A percentile compares a stretch with the other conserved stretches of the same genome.
phyloP scores from a whole-genome alignment of 2,888 invertebrate genomes.

The Synanthedon tipuliformis region DNA sequence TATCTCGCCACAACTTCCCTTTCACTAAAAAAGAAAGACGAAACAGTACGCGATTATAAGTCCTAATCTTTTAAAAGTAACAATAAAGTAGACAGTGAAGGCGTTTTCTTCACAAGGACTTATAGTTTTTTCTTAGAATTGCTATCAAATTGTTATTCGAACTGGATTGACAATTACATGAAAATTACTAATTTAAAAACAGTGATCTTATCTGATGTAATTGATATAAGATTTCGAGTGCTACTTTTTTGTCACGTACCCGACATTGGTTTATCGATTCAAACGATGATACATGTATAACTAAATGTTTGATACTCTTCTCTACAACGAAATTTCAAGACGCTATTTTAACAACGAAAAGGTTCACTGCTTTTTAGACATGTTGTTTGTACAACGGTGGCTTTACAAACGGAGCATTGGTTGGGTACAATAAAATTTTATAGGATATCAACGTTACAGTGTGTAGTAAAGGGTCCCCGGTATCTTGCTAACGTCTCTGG shows the following conservation, averaged over 20 bases:
- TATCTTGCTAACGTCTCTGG: constrained; percentile 17
- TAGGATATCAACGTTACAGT: not conserved
- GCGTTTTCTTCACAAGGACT: too few relatives aligned
- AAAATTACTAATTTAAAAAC: too few relatives aligned
- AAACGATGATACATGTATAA: too few relatives aligned
- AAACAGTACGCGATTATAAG: constrained; percentile 44
- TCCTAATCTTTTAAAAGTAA: constrained; percentile 46
- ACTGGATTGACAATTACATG: too few relatives aligned
- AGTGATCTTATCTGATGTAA: not conserved
- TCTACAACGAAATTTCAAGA: not conserved
- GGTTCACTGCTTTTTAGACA: not conserved
- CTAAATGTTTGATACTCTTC: not conserved
- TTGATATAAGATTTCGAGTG: not conserved
- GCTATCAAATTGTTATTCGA: too few relatives aligned
- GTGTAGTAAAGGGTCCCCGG: constrained; percentile 8
- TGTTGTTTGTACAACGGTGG: not conserved
- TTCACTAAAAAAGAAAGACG: constrained; percentile 25
- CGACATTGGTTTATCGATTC: not conserved
- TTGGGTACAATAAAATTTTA: not conserved
- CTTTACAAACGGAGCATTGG: not conserved
- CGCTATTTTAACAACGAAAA: not conserved
- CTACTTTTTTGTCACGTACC: not conserved
- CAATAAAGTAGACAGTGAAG: not conserved
- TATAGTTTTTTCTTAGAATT: too few relatives aligned
- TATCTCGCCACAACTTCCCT: constrained; percentile 56